Conservation (phyloP, 2,888 invertebrate species). For the Bellardia pandia region DNA sequence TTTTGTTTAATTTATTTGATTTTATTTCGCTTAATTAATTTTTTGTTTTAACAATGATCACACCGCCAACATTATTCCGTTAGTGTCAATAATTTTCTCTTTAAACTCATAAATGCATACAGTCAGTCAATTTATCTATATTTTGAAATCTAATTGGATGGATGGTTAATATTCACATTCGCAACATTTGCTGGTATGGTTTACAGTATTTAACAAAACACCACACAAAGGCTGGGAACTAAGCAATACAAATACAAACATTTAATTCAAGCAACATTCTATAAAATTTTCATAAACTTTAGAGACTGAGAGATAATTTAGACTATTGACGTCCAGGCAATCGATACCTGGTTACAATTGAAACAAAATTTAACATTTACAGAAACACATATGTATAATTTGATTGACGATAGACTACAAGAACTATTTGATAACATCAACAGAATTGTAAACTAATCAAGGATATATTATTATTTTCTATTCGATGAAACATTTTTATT, state of each 20-base stretch:
- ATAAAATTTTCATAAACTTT: neutral
- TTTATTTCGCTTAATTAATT: conserved; percentile 53
- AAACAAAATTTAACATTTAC: neutral
- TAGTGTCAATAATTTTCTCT: neutral
- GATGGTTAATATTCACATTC: conserved; percentile 1
- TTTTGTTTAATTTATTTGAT: conserved; percentile 47
- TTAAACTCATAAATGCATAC: conserved; percentile 1
- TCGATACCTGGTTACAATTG: neutral
- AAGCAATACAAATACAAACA: conserved; percentile 1
- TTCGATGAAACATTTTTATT: neutral
- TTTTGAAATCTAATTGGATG: conserved; percentile 10
- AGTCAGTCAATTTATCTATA: neutral
- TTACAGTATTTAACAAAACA: conserved; percentile 18
- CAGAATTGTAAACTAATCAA: conserved; percentile 24
- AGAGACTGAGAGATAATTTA: conserved; percentile 20
- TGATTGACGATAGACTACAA: neutral
- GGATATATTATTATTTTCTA: neutral
- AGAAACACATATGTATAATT: neutral
- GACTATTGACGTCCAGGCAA: neutral
- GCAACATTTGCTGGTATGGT: conserved; percentile 16
- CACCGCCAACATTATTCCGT: neutral
- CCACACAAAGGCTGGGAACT: neutral
- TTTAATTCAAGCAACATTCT: neutral
- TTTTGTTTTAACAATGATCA: conserved; percentile 39
- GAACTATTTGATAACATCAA: neutral